phyloP scores from a whole-genome alignment of 2,113 vertebrate genomes.

The Dromaius novaehollandiae region DNA sequence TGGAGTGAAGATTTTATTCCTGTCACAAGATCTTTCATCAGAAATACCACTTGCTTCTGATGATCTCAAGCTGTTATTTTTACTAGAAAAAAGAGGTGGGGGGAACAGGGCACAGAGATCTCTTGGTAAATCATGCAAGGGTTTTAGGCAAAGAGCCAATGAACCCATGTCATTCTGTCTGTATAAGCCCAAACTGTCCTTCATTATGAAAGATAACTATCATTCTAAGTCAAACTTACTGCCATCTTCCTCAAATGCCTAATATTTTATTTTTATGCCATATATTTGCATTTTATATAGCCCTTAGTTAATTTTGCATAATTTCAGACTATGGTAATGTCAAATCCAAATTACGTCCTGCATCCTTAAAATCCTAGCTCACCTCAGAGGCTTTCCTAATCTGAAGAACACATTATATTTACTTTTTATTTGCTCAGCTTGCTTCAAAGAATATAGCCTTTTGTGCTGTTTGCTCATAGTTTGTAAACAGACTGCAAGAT shows the following conservation, averaged over 20 bases:
- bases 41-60: neutral
- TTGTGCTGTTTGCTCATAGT: neutral
- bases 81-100: rapidly evolving
- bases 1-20: neutral
- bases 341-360: neutral
- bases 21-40: neutral
- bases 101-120: neutral
- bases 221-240: neutral
- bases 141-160: neutral
- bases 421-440: neutral
- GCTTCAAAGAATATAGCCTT: neutral
- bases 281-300: neutral
- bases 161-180: rapidly evolving
- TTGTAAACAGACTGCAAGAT: neutral
- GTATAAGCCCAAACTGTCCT: neutral
- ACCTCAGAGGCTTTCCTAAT: neutral
- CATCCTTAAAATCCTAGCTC: neutral
- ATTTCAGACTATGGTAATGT: neutral
- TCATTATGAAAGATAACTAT: neutral
- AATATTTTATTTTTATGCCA: neutral
- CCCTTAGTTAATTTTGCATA: neutral
- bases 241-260: neutral
- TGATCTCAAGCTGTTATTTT: neutral
- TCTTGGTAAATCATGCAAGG: neutral
- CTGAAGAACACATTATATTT: neutral